phyloP scores from a whole-genome alignment of 2,113 vertebrate species.

The Notarius lentiginosus region DNA sequence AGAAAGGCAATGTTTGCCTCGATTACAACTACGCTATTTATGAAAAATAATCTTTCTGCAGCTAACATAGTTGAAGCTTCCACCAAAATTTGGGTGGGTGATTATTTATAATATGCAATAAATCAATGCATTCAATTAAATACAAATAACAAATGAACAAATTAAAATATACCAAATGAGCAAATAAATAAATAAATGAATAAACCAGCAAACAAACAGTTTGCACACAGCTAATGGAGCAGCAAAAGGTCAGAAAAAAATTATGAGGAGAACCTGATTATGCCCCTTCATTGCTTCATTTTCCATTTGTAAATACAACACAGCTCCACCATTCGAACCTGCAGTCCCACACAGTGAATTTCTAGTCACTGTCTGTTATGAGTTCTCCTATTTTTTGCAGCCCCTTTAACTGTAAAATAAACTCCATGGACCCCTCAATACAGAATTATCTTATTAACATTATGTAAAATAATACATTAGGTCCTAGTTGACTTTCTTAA shows the following conservation, averaged over 20 bases:
- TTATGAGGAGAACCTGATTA: conserved; percentile 34
- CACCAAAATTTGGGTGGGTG: background rate
- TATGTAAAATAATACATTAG: background rate
- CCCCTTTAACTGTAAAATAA: background rate
- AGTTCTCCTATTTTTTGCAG: background rate
- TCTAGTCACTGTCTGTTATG: background rate
- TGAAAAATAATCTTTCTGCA: background rate
- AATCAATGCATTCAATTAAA: background rate
- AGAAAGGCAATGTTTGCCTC: background rate
- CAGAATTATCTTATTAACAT: background rate
- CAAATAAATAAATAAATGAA: background rate
- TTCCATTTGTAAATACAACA: conserved; percentile 4
- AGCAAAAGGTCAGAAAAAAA: conserved; percentile 40
- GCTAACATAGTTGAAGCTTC: background rate
- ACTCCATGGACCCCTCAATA: background rate
- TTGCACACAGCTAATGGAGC: conserved; percentile 30
- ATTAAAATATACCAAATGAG: background rate
- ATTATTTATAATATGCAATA: background rate
- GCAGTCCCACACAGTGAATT: background rate
- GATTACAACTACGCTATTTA: background rate
- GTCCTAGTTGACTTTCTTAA: background rate
- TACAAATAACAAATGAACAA: background rate
- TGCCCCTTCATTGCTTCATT: conserved; percentile 23
- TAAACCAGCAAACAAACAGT: conserved; percentile 10
- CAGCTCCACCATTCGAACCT: background rate